A percentile compares a stretch with the other conserved stretches of the same genome.
Conservation (phyloP, 2,113 vertebrate species). For the Edolisoma coerulescens region DNA sequence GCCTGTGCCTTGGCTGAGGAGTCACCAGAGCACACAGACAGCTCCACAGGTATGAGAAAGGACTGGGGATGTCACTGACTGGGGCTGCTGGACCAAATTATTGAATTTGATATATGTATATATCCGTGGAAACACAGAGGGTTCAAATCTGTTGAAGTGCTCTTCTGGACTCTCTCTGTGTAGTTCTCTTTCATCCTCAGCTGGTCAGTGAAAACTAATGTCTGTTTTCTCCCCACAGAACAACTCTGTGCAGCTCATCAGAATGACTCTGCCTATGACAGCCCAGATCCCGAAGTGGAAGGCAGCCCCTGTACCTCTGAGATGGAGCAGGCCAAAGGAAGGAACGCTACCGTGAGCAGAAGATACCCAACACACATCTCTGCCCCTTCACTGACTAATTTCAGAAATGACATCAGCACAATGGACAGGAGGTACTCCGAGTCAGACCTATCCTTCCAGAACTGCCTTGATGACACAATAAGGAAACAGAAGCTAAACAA, state of each 20-base stretch:
- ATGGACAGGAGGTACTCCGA: slow-evolving; percentile 86
- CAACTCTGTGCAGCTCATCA: slow-evolving; percentile 71
- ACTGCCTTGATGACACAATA: slow-evolving; percentile 7
- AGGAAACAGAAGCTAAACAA: slow-evolving; percentile 73
- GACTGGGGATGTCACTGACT: background rate
- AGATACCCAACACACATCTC: background rate
- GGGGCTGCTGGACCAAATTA: background rate
- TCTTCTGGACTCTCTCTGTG: background rate
- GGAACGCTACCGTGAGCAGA: background rate
- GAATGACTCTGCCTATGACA: slow-evolving; percentile 93
- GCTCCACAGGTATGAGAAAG: slow-evolving; percentile 68
- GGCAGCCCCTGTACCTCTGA: slow-evolving; percentile 19
- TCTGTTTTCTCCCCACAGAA: slow-evolving; percentile 70
- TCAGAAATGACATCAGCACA: slow-evolving; percentile 39
- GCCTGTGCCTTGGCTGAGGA: slow-evolving; percentile 71
- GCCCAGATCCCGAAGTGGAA: slow-evolving; percentile 85
- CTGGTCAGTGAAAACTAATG: background rate
- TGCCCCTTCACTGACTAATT: slow-evolving; percentile 44
- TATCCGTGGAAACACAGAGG: background rate
- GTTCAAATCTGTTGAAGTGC: background rate
- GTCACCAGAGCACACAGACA: slow-evolving; percentile 66
- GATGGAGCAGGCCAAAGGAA: background rate
- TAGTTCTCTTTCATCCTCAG: background rate
- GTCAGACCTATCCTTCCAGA: slow-evolving; percentile 73
- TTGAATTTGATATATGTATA: background rate